Base-by-base conservation (phyloP, 2,113 vertebrate species). In the Prionailurus viverrinus region DNA sequence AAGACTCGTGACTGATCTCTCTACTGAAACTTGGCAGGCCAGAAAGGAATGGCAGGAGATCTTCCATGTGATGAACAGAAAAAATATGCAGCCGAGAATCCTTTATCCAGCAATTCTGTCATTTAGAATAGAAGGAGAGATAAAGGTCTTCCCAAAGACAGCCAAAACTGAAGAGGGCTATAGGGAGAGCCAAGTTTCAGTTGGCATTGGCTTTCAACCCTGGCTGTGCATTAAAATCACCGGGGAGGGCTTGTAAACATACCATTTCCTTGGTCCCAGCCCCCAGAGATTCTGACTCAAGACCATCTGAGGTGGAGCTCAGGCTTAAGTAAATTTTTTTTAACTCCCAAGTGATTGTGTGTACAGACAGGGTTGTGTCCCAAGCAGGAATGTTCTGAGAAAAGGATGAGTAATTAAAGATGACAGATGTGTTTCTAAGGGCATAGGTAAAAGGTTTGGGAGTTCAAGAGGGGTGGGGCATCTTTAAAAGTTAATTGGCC, bases 221-320 rank as follows among this genome's bases (percentile, higher is more conserved):
- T 16, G 74, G 45, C 12, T 87, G 31, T 48, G 33, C 33, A n/a
- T 39, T 74, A 84, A 88, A 73, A 69, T 88, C 16, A 53, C n/a
- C 36, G 25, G 61, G 36, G 33, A 96, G 83, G 11, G 13, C 63
- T 69, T 79, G 78, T 69, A 45, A 61, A 58, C 29, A 48, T 80
- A 39, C 53, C 4, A 41, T 45, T 96, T 92, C 71, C 92, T 41
- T 36, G 51, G 31, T 84, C 45, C 63, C 41, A 41, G 53, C 18
- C 25, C 78, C n/a, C 23, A 7, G 90, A 89, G n/a, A 61, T 80
- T 36, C 45, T 96, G 83, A 88, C 83, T 96, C 61, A 88, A 78
- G 39, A n/a, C 58, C 2, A 29, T 39, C 41, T 68, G 61, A 25
- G 82, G 76, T 78, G 31, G 51, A 83, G 81, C 81, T 95, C 82